Evolutionary conservation across 1,140 invertebrate species (phyloP).

Genomic region (Drosophila orena): DNA sequence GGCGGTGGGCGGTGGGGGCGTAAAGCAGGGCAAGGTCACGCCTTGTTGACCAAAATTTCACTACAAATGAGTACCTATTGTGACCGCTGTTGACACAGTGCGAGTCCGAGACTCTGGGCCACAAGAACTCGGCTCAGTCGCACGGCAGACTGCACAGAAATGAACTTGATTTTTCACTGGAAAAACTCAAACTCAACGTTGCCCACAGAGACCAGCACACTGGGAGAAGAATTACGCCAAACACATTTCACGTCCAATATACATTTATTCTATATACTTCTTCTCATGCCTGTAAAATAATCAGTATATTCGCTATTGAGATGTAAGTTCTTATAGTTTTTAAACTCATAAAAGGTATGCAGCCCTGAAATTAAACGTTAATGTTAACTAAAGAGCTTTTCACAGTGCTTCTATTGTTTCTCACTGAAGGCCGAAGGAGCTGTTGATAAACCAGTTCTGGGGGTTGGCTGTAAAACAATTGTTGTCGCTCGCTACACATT

Average conservation of each 20-base stretch:
- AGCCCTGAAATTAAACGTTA: too few species aligned
- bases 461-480: slow-evolving; percentile 59
- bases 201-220: slow-evolving; percentile 10
- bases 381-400: neutral
- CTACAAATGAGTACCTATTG: slow-evolving; percentile 62
- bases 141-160: slow-evolving; percentile 66
- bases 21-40: slow-evolving; percentile 61
- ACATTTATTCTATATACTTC: too few species aligned
- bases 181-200: slow-evolving; percentile 8
- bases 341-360: too few species aligned
- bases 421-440: slow-evolving; percentile 28
- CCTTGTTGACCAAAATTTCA: slow-evolving; percentile 70
- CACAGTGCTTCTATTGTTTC: slow-evolving; percentile 3
- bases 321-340: too few species aligned
- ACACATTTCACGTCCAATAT: too few species aligned
- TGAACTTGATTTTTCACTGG: slow-evolving; percentile 64
- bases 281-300: too few species aligned
- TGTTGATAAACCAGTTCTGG: slow-evolving; percentile 24
- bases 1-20: neutral
- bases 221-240: too few species aligned
- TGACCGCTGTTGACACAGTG: slow-evolving; percentile 45
- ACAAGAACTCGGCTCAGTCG: slow-evolving; percentile 43
- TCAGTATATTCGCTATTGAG: too few species aligned
- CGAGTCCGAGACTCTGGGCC: slow-evolving; percentile 18
- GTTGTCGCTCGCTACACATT: slow-evolving; percentile 69